phyloP scores from a whole-genome alignment of 2,888 invertebrate genomes.

The Cephus spinipes region DNA sequence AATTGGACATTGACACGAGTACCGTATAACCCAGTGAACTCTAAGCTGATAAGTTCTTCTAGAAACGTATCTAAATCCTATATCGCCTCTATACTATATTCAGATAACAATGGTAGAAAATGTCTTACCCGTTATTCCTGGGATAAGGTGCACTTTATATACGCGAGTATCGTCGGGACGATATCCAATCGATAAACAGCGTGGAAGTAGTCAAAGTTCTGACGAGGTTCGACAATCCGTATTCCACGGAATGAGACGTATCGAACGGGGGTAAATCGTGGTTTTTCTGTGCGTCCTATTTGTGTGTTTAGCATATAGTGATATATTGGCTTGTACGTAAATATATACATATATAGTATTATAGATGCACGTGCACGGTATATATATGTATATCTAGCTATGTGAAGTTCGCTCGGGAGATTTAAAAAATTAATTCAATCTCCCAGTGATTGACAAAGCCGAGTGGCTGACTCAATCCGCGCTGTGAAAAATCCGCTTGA shows the following conservation, averaged over 20 bases:
- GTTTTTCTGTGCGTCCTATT: background rate
- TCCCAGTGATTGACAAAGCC: slow-evolving; percentile 46
- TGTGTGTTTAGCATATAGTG: background rate
- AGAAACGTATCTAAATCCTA: background rate
- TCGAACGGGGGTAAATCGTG: background rate
- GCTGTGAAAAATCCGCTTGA: slow-evolving; percentile 34
- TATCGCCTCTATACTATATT: background rate
- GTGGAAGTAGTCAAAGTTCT: background rate
- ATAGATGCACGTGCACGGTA: background rate
- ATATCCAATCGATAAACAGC: background rate
- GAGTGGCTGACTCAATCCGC: slow-evolving; percentile 43
- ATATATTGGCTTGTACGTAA: background rate
- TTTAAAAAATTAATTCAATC: slow-evolving; percentile 46
- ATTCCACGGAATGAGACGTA: background rate
- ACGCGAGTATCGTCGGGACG: background rate
- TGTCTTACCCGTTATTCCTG: background rate
- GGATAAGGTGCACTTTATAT: background rate
- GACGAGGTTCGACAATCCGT: background rate
- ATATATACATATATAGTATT: background rate
- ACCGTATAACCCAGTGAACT: background rate
- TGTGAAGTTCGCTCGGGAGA: background rate
- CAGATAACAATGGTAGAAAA: background rate
- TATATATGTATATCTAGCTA: background rate
- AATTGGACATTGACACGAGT: background rate
- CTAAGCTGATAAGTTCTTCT: background rate